Percentiles rank a stretch among this genome's conserved stretches.
phyloP scores from a whole-genome alignment of 1,140 invertebrate genomes.

The Papilio machaon region DNA sequence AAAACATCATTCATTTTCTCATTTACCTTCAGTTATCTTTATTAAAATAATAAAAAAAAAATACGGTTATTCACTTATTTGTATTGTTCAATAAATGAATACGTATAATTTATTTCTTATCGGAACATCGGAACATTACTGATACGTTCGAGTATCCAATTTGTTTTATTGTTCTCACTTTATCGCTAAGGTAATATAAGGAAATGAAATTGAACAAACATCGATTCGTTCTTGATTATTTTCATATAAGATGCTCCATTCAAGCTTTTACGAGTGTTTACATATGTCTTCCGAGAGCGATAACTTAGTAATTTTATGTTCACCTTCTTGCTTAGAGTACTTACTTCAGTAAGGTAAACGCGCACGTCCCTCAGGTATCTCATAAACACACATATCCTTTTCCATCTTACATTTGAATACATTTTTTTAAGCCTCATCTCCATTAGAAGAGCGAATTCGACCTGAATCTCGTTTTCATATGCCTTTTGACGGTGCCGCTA shows the following conservation, averaged over 20 bases:
- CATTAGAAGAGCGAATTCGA: slow-evolving; percentile 42
- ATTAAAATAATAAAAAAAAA: slow-evolving; percentile 24
- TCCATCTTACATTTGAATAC: slow-evolving; percentile 68
- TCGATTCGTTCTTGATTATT: slow-evolving; percentile 75
- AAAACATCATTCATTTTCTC: slow-evolving; percentile 9
- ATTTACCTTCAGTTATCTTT: slow-evolving; percentile 11
- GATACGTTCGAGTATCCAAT: slow-evolving; percentile 36
- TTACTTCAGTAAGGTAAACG: slow-evolving; percentile 68
- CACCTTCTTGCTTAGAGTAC: slow-evolving; percentile 68
- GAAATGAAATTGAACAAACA: slow-evolving; percentile 39
- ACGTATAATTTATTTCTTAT: slow-evolving; percentile 22
- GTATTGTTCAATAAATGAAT: slow-evolving; percentile 27
- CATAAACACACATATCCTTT: slow-evolving; percentile 77
- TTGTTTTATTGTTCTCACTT: slow-evolving; percentile 31
- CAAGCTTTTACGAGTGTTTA: slow-evolving; percentile 75
- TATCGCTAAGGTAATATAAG: slow-evolving; percentile 17
- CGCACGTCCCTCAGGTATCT: slow-evolving; percentile 65
- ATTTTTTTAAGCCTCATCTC: slow-evolving; percentile 52
- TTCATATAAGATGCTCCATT: slow-evolving; percentile 72
- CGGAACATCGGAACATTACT: slow-evolving; percentile 33
- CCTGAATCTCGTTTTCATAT: slow-evolving; percentile 35
- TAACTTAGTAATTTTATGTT: slow-evolving; percentile 81
- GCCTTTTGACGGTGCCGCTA: slow-evolving; percentile 25
- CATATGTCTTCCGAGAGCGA: slow-evolving; percentile 77
- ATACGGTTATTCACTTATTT: slow-evolving; percentile 12